Conservation (phyloP, 2,888 invertebrate genomes). For the Scaeva pyrastri region DNA sequence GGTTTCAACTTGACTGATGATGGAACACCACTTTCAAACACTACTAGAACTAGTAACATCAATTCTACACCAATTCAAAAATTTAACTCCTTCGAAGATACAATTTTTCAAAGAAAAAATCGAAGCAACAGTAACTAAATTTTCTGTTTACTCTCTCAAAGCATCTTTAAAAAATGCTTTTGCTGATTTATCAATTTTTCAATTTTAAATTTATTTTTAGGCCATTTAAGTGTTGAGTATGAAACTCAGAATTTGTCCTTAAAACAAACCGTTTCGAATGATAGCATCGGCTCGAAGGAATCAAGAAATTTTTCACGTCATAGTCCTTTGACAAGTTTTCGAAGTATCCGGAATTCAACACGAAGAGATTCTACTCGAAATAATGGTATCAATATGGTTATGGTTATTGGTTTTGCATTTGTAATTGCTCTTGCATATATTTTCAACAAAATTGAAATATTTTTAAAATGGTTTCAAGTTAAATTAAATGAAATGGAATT, state of each 20-base stretch:
- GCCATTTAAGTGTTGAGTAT: slow-evolving; percentile 28
- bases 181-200: too few species aligned
- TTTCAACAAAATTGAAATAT: slow-evolving; percentile 33
- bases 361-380: slow-evolving; percentile 1
- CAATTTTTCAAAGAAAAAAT: slow-evolving; percentile 1
- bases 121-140: slow-evolving; percentile 37
- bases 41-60: background rate
- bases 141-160: background rate
- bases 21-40: slow-evolving; percentile 13
- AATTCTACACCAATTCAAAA: background rate
- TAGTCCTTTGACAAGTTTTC: slow-evolving; percentile 52
- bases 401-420: slow-evolving; percentile 59
- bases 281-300: slow-evolving; percentile 41
- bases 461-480: slow-evolving; percentile 53
- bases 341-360: slow-evolving; percentile 10
- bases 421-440: slow-evolving; percentile 34
- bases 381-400: slow-evolving; percentile 52
- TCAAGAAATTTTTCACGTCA: slow-evolving; percentile 37
- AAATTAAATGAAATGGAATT: slow-evolving; percentile 33
- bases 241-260: slow-evolving; percentile 37
- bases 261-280: slow-evolving; percentile 38
- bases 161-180: background rate
- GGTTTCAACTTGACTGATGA: slow-evolving; percentile 19
- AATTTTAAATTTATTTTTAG: background rate
- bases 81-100: slow-evolving; percentile 18